Evolutionary conservation across 2,888 invertebrate species (phyloP), one percentile per base, ranked within the genome.

Genomic region (Dicycla oo): DNA sequence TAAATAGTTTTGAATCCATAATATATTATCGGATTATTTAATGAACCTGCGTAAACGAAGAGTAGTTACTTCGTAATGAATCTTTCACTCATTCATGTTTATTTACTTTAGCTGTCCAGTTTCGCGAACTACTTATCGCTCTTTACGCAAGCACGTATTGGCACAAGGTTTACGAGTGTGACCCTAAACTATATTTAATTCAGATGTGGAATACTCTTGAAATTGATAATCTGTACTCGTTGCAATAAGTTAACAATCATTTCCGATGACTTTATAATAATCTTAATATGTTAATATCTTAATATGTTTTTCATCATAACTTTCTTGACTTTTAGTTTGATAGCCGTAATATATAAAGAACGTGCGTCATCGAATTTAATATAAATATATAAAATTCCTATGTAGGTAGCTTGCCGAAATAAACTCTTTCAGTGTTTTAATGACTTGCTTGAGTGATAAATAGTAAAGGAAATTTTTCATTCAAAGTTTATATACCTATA

Each of bases 301-400:
- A n/a, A n/a, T n/a, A n/a, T n/a, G 91, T 88, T 87, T 81, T 89
- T 90, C 88, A 87, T 90, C 85, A 88, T 89, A 87, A 90, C 89
- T 90, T 89, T 88, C 89, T 87, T 85, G 86, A 86, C 76, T 85
- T 85, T 84, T 82, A 80, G 78, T 83, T 79, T 84, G 74, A 88
- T 87, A 87, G 87, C 78, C 83, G 86, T 88, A 88, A 90, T 30
- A 30, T 30, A 30, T 90, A 90, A 86, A 80, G 87, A 86, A 84
- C 87, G 91, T 93, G 94, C 94, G 94, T 94, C 93, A 93, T 88
- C 72, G 69, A 80, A 88, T 90, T 90, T 84, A 85, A 89, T 87
- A 89, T 90, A 91, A 91, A 91, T 90, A 91, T 88, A 87, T 88
- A 86, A 88, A 69, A 86, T 78, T 90, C 81, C 87, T 87, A 87